Evolutionary conservation across 2,888 invertebrate species (phyloP), one percentile per base, ranked within the genome.

Genomic region (Plebejus anna): DNA sequence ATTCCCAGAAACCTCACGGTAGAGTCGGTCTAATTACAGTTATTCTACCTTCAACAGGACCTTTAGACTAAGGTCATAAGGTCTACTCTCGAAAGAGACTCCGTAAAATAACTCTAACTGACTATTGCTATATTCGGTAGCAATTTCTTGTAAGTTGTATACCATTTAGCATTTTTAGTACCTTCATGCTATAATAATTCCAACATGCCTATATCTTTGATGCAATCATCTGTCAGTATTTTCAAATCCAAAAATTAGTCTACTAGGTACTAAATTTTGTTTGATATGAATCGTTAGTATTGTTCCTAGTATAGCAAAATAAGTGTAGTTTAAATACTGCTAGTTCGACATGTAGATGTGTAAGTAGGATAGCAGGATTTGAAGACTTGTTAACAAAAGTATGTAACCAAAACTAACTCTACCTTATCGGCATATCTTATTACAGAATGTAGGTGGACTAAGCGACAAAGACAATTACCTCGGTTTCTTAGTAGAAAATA

Each of bases 401-500:
- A 9, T 47, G 47, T 13, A 51, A 55, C 13, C 16, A 51, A 51
- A 51, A 13, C 3, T 22, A 7, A 22, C 6, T 59, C 22, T 59
- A 59, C 59, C 59, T 59, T 59, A n/a, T 59, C 59, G 22, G 22
- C 22, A 55, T 55, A 55, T 55, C 16, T 16, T 55, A 55, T 55
- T 55, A 16, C 55, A 55, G 55, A 16, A 16, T 55, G 61, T 61
- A 61, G 61, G 61, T 61, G 61, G 61, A 61, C 59, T 9, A 61
- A 61, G 61, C 28, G 22, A 61, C 28, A 61, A 61, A 61, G 61
- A 61, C 9, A 61, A 61, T 11, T 28, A 61, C 61, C 32, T 32
- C 13, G 4, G 66, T 66, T 66, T 66, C 66, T 66, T 4, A 16
- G 66, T 61, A 36, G 66, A 66, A 66, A 66, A 66, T 36, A 66